A percentile compares a stretch with the other conserved stretches of the same genome.
phyloP scores from a whole-genome alignment of 2,888 invertebrate genomes.

The Micoletzkya japonica region DNA sequence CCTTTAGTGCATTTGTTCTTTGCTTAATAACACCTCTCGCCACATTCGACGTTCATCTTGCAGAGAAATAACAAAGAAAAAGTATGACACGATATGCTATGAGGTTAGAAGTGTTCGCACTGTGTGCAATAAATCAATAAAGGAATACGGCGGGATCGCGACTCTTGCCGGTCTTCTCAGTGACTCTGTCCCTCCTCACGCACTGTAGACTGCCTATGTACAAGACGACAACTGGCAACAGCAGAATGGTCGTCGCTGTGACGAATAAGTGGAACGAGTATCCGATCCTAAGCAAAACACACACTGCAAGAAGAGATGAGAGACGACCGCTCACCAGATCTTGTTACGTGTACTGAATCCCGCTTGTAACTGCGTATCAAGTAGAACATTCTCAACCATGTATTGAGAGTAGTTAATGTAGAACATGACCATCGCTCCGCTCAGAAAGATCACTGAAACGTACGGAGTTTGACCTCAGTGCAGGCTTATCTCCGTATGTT shows the following conservation, averaged over 20 bases:
- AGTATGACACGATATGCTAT: too few relatives aligned
- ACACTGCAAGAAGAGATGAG: background rate
- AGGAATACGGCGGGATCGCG: constrained; percentile 5
- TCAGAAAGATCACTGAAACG: constrained; percentile 24
- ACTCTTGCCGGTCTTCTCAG: background rate
- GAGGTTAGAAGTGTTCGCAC: too few relatives aligned
- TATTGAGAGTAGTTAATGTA: constrained; percentile 22
- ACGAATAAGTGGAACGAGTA: constrained; percentile 27
- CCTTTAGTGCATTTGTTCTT: too few relatives aligned
- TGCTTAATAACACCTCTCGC: too few relatives aligned
- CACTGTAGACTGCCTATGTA: constrained; percentile 6
- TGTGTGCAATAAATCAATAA: too few relatives aligned
- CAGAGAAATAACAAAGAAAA: too few relatives aligned
- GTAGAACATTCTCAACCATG: constrained; percentile 23
- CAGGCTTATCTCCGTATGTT: background rate
- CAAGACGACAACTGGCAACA: constrained; percentile 11
- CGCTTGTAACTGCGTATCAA: constrained; percentile 17
- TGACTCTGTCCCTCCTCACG: background rate
- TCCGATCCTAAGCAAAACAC: constrained; percentile 9
- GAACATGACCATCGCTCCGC: constrained; percentile 14
- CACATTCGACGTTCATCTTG: too few relatives aligned
- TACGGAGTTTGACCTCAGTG: background rate
- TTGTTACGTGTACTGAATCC: constrained; percentile 25
- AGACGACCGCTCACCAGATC: constrained; percentile 2
- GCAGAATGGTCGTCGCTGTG: constrained; percentile 7